Evolutionary conservation across 2,888 invertebrate species (phyloP), one percentile per base, ranked within the genome.

Genomic region (Microctonus brassicae): DNA sequence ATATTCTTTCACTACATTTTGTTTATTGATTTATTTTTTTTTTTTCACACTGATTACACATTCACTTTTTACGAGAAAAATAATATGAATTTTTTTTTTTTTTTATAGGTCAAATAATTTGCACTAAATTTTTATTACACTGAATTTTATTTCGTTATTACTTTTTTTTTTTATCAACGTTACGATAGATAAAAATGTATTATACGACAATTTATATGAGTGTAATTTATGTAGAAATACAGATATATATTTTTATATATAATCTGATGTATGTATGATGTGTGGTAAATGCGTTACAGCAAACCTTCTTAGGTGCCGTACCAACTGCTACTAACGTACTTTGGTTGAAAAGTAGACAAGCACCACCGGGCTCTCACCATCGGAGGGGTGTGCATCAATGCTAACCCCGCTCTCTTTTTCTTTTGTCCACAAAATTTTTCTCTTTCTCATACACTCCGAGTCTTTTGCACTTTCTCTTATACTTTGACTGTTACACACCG

Each of bases 261-360:
- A n/a, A n/a, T n/a, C n/a, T n/a, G n/a, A n/a, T n/a, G n/a, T 39
- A 36, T 24, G 20, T 26, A 24, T 61, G 22, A 24, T 61, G 22
- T 22, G 11, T 29, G 29, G 33, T 17, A 22, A 65, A 36, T 26
- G 22, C 63, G 20, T 53, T 61, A 53, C 52, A 70, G 57, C 61
- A 58, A 58, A 73, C 70, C 70, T 69, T 70, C 65, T 70, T 69
- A 17, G 17, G 26, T 73, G 80, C 71, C 73, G 78, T 74, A 72
- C 76, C 77, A 78, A 75, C 78, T 75, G 77, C 78, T 74, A 80
- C 80, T 81, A 81, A 81, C 81, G 79, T 76, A 76, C 73, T 72
- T 78, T 77, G 67, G 74, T 77, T 70, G 74, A 80, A 80, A 81
- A 80, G 72, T 70, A 70, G 52, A 61, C 74, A 78, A 70, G 73